Base-by-base conservation (phyloP, 2,797 vertebrate genomes). In the Schizopygopsis pylzovi region DNA sequence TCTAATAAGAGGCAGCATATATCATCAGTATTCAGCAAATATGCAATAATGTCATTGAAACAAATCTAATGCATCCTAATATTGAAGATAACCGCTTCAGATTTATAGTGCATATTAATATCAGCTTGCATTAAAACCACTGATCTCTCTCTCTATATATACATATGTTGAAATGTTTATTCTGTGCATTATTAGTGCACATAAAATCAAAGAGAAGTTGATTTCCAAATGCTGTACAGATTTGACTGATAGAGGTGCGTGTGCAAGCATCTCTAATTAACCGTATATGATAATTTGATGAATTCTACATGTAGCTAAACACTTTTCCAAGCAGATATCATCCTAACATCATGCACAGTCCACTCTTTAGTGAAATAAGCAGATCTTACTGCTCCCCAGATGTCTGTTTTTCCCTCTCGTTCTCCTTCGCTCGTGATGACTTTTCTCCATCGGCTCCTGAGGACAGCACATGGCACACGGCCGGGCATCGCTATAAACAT, bases 391-490 rank as follows among this genome's bases (percentile, higher is more conserved):
- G 76, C 86, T 84, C 76, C 85, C 89, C 63, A 68, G 85, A 85
- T 85, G 70, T 13, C 68, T 83, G 89, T 87, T 43, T 63, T 41
- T 72, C 83, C 61, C 41, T 85, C 67, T 89, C 87, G 88, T 85
- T 89, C 89, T 85, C 90, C 89, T 86, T 88, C 72, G 70, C 75
- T 88, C 56, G 73, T 90, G 88, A 95, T 93, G 93, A 87, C 88
- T 94, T 94, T 94, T 94, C 94, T 94, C 72, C 70, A 89, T 86
- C 82, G 77, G 92, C 90, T 91, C 91, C 86, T 18, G 52, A 81
- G 77, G 67, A 80, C 76, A 25, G 16, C 76, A 78, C 37, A 61
- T 68, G 65, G 65, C 65, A 39, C 65, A 39, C 33, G 7, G 65
- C 4, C 37, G 7, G 65, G 16, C 37, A 37, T 59, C 52, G 22